phyloP scores from a whole-genome alignment of 2,888 invertebrate genomes.

The Amphipyra berbera region DNA sequence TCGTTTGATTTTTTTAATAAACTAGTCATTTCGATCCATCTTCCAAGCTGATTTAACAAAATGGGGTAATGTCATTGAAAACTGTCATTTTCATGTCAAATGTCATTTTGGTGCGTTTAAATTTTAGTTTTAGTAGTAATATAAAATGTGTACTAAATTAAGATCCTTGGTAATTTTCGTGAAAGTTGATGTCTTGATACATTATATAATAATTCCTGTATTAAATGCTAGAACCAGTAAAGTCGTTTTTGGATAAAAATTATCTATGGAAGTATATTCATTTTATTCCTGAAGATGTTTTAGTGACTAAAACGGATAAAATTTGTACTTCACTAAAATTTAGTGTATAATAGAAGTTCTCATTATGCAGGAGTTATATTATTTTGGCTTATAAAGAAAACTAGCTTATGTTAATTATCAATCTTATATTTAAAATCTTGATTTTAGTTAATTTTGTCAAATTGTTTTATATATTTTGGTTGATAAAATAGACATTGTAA shows the following conservation, averaged over 20 bases:
- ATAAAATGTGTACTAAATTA: slow-evolving; percentile 38
- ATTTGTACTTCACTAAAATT: too few relatives aligned
- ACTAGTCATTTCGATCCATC: background rate
- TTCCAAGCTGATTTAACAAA: slow-evolving; percentile 25
- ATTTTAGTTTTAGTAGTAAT: slow-evolving; percentile 34
- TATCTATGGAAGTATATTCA: too few relatives aligned
- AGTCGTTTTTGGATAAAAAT: too few relatives aligned
- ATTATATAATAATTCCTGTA: background rate
- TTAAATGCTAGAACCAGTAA: too few relatives aligned
- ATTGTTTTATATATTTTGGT: slow-evolving; percentile 20
- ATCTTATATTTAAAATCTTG: background rate
- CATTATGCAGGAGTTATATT: too few relatives aligned
- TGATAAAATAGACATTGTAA: slow-evolving; percentile 19
- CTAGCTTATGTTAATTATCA: background rate
- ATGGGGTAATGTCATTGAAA: background rate
- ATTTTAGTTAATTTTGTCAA: slow-evolving; percentile 7
- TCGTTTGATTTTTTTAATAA: too few relatives aligned
- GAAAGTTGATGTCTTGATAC: slow-evolving; percentile 4
- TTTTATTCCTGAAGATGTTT: too few relatives aligned
- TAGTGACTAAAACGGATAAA: too few relatives aligned
- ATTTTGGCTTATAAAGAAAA: too few relatives aligned
- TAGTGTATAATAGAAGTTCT: too few relatives aligned
- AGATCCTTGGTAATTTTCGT: slow-evolving; percentile 46
- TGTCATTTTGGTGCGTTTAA: slow-evolving; percentile 25
- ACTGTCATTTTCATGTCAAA: too few relatives aligned